These are phyloP conservation scores for Fistularia tabacaria DNA, from an alignment of 2,797 vertebrate species.

Conservation along the genomic window DNA sequence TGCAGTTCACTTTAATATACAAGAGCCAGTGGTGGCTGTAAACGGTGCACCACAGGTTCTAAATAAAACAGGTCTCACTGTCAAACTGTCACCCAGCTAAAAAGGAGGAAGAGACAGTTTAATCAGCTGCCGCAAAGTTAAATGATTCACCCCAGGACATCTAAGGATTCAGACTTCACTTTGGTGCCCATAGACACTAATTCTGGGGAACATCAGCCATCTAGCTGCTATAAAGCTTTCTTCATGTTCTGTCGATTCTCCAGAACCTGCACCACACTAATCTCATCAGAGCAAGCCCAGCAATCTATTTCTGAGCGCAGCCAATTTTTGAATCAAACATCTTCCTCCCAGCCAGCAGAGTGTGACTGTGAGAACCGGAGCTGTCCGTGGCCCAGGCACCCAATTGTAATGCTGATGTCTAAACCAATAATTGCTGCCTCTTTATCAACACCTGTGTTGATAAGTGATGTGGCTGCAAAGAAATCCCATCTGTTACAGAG, in stretches of 20 bases:
- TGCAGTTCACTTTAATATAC: conserved; percentile 31
- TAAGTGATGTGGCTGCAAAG: conserved; percentile 7
- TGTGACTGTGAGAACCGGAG: conserved; percentile 30
- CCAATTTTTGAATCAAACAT: conserved; percentile 40
- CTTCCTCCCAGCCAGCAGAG: conserved; percentile 29
- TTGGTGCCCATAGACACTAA: conserved; percentile 42
- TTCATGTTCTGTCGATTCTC: conserved; percentile 45
- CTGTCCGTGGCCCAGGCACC: conserved; percentile 29
- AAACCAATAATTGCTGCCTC: conserved; percentile 31
- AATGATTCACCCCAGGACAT: conserved; percentile 61
- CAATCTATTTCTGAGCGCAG: conserved; percentile 51
- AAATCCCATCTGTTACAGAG: conserved; percentile 7
- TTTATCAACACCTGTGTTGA: conserved; percentile 39
- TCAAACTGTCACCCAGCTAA: conserved; percentile 53
- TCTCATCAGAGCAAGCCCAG: conserved; percentile 52
- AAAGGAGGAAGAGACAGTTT: conserved; percentile 49
- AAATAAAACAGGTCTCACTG: conserved; percentile 47
- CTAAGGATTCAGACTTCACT: conserved; percentile 38
- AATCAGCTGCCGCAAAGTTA: conserved; percentile 61
- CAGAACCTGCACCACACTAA: conserved; percentile 44
- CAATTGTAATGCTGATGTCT: conserved; percentile 43
- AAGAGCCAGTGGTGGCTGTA: conserved; percentile 10
- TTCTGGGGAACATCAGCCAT: conserved; percentile 40
- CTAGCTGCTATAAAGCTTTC: conserved; percentile 42
- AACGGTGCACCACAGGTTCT: conserved; percentile 20